These are phyloP conservation scores for Dromococcyx pavoninus DNA, from an alignment of 2,797 vertebrate genomes.

Conservation along the genomic window DNA sequence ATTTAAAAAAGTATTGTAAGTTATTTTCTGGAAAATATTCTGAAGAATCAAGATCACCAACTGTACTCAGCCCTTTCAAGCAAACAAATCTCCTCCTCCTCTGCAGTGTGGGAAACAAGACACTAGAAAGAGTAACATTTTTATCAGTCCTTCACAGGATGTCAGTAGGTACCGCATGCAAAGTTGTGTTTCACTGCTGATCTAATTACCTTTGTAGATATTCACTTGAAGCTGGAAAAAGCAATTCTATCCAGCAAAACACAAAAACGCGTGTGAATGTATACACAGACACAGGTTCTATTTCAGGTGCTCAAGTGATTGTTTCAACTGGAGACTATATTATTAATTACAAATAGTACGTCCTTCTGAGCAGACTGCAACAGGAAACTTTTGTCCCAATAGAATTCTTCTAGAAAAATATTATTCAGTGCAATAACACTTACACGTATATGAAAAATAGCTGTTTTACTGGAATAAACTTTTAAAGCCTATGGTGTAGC, in stretches of 20 bases:
- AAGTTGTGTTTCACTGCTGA: neutral
- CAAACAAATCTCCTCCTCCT: neutral
- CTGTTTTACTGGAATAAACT: neutral
- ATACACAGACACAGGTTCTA: rapidly evolving
- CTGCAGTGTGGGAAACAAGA: neutral
- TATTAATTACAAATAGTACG: neutral
- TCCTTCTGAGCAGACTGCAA: neutral
- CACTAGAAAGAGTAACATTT: neutral
- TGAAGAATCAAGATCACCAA: neutral
- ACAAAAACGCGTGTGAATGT: neutral
- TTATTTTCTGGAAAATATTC: neutral
- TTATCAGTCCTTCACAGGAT: neutral
- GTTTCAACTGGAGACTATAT: neutral
- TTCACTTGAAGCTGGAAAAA: neutral
- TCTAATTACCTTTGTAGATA: neutral
- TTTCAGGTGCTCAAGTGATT: neutral
- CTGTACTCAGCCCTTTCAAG: neutral
- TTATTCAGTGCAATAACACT: neutral
- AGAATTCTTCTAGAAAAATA: neutral
- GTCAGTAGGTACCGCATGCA: neutral
- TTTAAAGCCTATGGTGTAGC: neutral
- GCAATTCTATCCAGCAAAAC: neutral
- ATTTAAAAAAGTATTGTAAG: neutral
- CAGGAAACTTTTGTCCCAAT: neutral
- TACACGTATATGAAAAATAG: neutral